Evolutionary conservation across 2,113 vertebrate genomes (phyloP), one percentile per base, ranked within the genome.

Genomic region (Lonchura striata): DNA sequence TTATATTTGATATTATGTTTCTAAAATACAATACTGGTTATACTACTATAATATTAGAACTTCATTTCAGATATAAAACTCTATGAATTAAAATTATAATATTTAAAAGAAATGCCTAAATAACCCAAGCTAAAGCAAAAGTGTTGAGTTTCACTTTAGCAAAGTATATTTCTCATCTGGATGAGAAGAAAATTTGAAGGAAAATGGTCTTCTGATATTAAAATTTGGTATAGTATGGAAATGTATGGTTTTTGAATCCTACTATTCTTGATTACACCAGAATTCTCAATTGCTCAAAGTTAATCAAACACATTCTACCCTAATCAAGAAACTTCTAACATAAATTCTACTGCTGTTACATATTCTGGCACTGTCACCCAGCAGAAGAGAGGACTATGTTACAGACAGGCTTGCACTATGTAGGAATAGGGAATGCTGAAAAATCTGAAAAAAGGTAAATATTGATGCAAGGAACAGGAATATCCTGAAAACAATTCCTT

Each of bases 1-100:
- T 86, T 96, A 81, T 47, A 19, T 39, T 94, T 66, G 63, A 71
- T 83, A 77, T 92, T 86, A 93, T 70, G 47, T 86, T 92, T 50
- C 80, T 93, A 59, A 91, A 89, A 64, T 75, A 56, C 86, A 89
- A 75, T 84, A 91, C 21, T 91, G 11, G 8, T 87, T 92, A 75
- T 79, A 60, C 47, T 68, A 54, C 31, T 88, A 31, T 60, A 80
- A 53, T 84, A 82, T 56, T 89, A 78, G 47, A 89, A 75, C 64
- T 83, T 92, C 39, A 74, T 22, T 78, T 85, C 49, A 42, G 44
- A 42, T 78, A 78, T 68, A 86, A 86, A 82, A 59, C 12, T 84
- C 4, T 15, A 84, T 89, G 50, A 71, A 91, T 81, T 81, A 70
- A 78, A 75, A 59, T 47, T 3, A 59, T 61, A 77, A 42, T 68